Evolutionary conservation across 2,888 invertebrate species (phyloP), one percentile per base, ranked within the genome.

Genomic region (Furcula furcula): DNA sequence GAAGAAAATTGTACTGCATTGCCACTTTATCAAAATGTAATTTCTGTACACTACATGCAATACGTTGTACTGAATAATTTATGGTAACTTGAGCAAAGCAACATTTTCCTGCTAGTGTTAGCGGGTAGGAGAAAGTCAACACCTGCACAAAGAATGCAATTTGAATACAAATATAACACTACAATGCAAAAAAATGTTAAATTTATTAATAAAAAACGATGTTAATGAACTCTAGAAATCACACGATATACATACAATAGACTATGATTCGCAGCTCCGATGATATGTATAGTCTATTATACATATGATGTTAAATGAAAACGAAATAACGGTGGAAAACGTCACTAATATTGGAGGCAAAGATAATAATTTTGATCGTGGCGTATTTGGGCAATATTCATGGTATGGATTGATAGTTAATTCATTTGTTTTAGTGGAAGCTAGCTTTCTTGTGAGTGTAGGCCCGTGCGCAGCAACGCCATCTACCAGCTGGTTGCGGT

Each of bases 21-120:
- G 71, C 70, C 68, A 65, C 62, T 71, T 59, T 55, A 55, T 70
- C 75, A n/a, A 70, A 76, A 81, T 80, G 80, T 77, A 68, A 69
- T 72, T 22, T 65, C 44, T 65, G 64, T 72, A 70, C 73, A 77
- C 66, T 66, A 75, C 85, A 85, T 86, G 86, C 86, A 75, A 65
- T 64, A 64, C 64, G 60, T 66, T 54, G 70, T 65, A 67, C 54
- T 65, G 68, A 53, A 68, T 59, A 73, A 65, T 67, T 73, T 65
- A 71, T 65, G 57, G 70, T 64, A 75, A 70, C 69, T 68, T 79
- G 77, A 83, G 79, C 81, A 81, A 84, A 80, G 87, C 87, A 88
- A 87, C 87, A 87, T 87, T 87, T 88, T 86, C 84, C 83, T 87
- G 87, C 88, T 83, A 81, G 75, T 80, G 87, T 88, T 87, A 87